Conservation (phyloP, 2,797 vertebrate genomes). For the Notolepis coatsorum region DNA sequence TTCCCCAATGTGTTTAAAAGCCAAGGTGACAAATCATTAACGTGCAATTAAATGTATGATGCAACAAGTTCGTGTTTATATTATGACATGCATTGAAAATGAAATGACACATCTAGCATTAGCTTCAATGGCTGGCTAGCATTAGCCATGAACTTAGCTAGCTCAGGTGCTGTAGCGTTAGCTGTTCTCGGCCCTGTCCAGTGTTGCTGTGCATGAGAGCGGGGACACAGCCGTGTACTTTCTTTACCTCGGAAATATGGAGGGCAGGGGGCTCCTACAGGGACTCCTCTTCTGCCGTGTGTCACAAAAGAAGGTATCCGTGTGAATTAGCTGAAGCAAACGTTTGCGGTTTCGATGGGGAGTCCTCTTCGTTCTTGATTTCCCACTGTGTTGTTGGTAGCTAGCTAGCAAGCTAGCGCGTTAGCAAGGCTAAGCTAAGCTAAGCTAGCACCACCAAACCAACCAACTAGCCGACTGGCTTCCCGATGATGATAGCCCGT, state of each 20-base stretch:
- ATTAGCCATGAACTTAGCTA: constrained; percentile 42
- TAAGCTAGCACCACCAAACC: constrained; percentile 63
- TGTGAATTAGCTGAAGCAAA: constrained; percentile 32
- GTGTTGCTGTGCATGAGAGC: constrained; percentile 15
- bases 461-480: constrained; percentile 31
- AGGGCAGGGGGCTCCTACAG: constrained; percentile 36
- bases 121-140: constrained; percentile 1
- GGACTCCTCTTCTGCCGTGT: constrained; percentile 23
- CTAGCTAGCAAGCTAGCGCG: constrained; percentile 56
- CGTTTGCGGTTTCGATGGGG: constrained; percentile 26
- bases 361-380: constrained; percentile 34
- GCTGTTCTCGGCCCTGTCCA: constrained; percentile 44
- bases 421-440: constrained; percentile 64
- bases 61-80: no score
- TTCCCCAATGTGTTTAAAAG: no score
- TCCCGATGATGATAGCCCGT: background rate
- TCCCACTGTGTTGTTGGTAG: constrained; percentile 51
- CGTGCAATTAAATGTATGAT: no score
- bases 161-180: constrained; percentile 62
- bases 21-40: no score
- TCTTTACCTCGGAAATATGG: constrained; percentile 60
- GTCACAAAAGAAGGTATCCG: constrained; percentile 47
- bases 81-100: no score
- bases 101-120: constrained; percentile 12
- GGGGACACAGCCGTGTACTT: constrained; percentile 2